Evolutionary conservation across 1,140 invertebrate genomes (phyloP).

Genomic region (Leptopilina clavipes): DNA sequence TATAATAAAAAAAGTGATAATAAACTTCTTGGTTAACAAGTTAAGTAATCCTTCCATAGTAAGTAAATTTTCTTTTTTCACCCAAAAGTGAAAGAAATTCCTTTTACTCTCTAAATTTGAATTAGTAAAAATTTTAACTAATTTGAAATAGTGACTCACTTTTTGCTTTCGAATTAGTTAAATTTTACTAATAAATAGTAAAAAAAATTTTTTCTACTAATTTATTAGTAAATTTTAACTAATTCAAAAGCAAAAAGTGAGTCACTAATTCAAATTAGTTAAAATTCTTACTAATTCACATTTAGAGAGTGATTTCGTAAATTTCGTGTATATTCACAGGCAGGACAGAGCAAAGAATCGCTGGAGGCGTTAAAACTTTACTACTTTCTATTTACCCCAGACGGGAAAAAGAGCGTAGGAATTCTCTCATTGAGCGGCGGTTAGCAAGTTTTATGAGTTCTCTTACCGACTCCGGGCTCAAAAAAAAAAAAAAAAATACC

Average conservation of each 20-base stretch:
- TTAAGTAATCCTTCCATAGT: background rate
- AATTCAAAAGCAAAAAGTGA: too few relatives aligned
- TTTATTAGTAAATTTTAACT: too few relatives aligned
- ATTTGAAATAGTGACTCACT: too few relatives aligned
- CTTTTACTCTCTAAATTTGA: too few relatives aligned
- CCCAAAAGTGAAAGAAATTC: slow-evolving; percentile 1
- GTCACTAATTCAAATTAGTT: too few relatives aligned
- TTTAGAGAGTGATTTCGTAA: slow-evolving; percentile 21
- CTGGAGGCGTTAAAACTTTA: slow-evolving; percentile 27
- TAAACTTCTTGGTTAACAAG: background rate
- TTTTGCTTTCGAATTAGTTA: too few relatives aligned
- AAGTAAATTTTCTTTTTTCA: background rate
- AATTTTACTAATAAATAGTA: too few relatives aligned
- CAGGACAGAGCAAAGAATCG: slow-evolving; percentile 18
- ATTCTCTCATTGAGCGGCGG: slow-evolving; percentile 34
- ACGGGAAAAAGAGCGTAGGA: slow-evolving; percentile 32
- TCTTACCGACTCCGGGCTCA: background rate
- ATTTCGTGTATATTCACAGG: slow-evolving; percentile 19
- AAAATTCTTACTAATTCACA: too few relatives aligned
- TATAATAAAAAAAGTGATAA: background rate
- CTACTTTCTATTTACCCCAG: slow-evolving; percentile 28
- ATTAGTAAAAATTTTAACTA: too few relatives aligned
- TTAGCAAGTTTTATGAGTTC: slow-evolving; percentile 33
- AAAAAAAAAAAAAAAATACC: slow-evolving; percentile 18
- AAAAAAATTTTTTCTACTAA: too few relatives aligned